These are phyloP conservation scores for Arvicanthis niloticus DNA, from an alignment of 2,113 vertebrate species.

Conservation along the genomic window DNA sequence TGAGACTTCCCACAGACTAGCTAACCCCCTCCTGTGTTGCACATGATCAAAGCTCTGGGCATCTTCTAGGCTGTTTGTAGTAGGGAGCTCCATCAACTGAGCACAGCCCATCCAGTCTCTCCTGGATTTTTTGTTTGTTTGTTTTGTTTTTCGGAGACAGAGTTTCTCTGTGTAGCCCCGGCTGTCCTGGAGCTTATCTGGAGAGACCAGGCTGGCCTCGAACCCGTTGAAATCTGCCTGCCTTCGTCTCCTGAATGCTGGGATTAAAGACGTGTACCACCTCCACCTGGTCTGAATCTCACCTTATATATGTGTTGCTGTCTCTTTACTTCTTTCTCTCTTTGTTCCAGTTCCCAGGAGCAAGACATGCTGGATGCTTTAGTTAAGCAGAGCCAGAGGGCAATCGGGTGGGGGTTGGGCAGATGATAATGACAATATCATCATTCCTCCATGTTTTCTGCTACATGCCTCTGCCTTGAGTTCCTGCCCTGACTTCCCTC, in stretches of 20 bases:
- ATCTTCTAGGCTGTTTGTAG: no score
- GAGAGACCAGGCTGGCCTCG: neutral
- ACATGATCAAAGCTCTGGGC: neutral
- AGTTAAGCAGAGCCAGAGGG: neutral
- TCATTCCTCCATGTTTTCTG: neutral
- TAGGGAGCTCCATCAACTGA: no score
- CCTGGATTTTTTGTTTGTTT: neutral
- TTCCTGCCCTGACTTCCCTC: neutral
- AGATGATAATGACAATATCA: neutral
- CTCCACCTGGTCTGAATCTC: neutral
- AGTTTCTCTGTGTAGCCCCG: neutral
- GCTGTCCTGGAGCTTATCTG: neutral
- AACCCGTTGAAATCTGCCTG: neutral
- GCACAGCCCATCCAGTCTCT: neutral
- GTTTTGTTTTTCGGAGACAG: neutral
- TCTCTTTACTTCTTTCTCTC: neutral
- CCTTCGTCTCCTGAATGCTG: no score
- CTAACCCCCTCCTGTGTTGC: neutral
- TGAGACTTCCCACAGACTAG: neutral
- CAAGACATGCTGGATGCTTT: neutral
- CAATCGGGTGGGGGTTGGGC: neutral
- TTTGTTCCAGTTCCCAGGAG: neutral
- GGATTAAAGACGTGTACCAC: neutral
- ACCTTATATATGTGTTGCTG: neutral
- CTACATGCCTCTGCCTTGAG: neutral